Evolutionary conservation across 1,140 invertebrate genomes (phyloP), one percentile per base, ranked within the genome.

Genomic region (Leptinotarsa defecta): DNA sequence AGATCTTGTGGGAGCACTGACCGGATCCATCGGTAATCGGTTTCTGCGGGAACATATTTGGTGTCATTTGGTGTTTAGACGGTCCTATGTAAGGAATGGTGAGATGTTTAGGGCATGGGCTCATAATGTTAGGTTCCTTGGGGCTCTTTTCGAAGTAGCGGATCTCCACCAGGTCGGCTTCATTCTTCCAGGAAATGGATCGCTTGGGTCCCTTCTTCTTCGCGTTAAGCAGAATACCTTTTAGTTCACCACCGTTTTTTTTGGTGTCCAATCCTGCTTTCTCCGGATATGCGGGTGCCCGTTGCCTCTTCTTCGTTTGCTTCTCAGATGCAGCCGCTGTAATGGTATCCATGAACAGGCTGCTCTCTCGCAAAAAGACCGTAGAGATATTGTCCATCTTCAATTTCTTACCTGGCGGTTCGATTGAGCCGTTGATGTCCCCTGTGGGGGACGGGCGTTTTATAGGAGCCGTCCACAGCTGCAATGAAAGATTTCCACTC

Each of bases 311-410:
- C 69, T 91, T 90, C 1, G 91, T 89, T 78, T 94, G 91, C 87
- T 94, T 92, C 84, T 93, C 91, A 76, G 92, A 91, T 0, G 88
- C 89, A 5, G 91, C 91, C 4, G 90, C 90, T 72, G 90, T 89
- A n/a, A 98, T 84, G 2, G 94, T 95, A 86, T 96, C 95, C 91
- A 96, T 96, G 83, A 98, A 97, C 85, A 95, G 91, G 83, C 94
- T 94, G 83, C 94, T 96, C 83, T 98, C 96, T 85, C 95, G 92
- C 34, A 96, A 86, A 74, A 94, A 86, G 86, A 91, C 89, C 68
- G 92, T 92, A 93, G 87, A 77, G 34, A 3, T 2, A 11, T 3
- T 43, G 34, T 43, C 34, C 34, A 43, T 43, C 8, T 5, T 43
- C 8, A 43, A 43, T 11, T 43, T 43, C 34, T 43, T 43, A 3